A percentile compares a stretch with the other conserved stretches of the same genome.
These are phyloP conservation scores for Gymnodraco acuticeps DNA, from an alignment of 2,797 vertebrate genomes.

Conservation along the genomic window DNA sequence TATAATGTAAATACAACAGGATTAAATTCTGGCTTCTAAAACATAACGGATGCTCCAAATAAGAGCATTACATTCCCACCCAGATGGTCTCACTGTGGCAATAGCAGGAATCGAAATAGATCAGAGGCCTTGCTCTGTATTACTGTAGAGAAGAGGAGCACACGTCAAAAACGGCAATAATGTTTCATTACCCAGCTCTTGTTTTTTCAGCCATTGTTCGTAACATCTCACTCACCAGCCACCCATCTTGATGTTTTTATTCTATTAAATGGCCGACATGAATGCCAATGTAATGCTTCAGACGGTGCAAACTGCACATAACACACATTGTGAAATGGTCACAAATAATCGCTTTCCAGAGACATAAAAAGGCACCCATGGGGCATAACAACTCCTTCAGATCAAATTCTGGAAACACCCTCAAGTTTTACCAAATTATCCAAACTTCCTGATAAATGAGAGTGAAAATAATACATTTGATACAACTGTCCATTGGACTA, in stretches of 20 bases:
- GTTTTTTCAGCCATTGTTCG: no score
- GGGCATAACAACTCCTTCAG: not conserved
- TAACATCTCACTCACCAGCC: no score
- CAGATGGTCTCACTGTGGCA: conserved; percentile 62
- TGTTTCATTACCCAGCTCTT: not conserved
- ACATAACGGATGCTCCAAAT: conserved; percentile 64
- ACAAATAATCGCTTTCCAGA: not conserved
- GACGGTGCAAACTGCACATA: no score
- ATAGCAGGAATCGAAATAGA: not conserved
- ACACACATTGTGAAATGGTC: no score
- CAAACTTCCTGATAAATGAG: not conserved
- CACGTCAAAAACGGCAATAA: conserved; percentile 9
- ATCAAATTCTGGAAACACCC: not conserved
- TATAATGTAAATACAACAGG: conserved; percentile 60
- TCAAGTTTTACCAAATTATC: conserved; percentile 1
- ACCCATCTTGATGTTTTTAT: no score
- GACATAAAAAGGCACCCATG: not conserved
- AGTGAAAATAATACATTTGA: not conserved
- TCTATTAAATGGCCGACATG: no score
- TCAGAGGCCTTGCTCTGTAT: not conserved
- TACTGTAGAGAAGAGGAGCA: not conserved
- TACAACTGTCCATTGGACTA: not conserved
- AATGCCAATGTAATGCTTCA: no score
- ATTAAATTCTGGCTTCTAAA: conserved; percentile 57
- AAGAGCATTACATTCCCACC: conserved; percentile 62